These are phyloP conservation scores for Trimorus sp. DNA, from an alignment of 2,888 invertebrate genomes.

Conservation along the genomic window DNA sequence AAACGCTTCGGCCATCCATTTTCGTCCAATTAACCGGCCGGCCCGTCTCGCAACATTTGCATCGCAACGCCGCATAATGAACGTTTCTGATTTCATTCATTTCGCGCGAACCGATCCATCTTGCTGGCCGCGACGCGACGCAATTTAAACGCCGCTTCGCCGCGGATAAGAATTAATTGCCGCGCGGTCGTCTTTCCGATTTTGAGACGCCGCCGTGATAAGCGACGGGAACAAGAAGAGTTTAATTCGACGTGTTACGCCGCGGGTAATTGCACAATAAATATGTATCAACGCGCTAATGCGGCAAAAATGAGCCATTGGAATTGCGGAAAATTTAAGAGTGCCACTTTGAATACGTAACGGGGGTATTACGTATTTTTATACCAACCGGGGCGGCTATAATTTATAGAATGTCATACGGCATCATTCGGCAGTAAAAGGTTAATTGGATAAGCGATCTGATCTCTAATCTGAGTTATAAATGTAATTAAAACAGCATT, in stretches of 20 bases:
- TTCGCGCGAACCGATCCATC: slow-evolving; percentile 33
- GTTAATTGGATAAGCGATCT: slow-evolving; percentile 43
- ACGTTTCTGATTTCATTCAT: slow-evolving; percentile 29
- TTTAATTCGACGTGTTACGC: not conserved
- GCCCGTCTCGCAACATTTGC: slow-evolving; percentile 16
- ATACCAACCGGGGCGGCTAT: not conserved
- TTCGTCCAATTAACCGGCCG: slow-evolving; percentile 21
- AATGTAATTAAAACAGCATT: slow-evolving; percentile 44
- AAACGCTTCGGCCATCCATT: slow-evolving; percentile 16
- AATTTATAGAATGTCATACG: slow-evolving; percentile 28
- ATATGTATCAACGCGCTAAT: not conserved
- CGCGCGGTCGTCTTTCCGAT: slow-evolving; percentile 17
- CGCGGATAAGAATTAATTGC: slow-evolving; percentile 26
- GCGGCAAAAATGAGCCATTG: not conserved
- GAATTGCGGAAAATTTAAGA: slow-evolving; percentile 1
- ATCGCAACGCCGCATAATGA: slow-evolving; percentile 4
- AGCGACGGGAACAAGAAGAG: not conserved
- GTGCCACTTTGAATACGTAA: not conserved
- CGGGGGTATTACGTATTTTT: not conserved
- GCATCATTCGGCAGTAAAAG: slow-evolving; percentile 39
- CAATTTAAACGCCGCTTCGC: slow-evolving; percentile 12
- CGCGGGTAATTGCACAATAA: not conserved
- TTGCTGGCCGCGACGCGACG: slow-evolving; percentile 1
- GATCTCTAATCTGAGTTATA: slow-evolving; percentile 35
- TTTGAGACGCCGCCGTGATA: slow-evolving; percentile 4